Conservation (phyloP, 2,797 vertebrate species). For the Cephalopachus bancanus region DNA sequence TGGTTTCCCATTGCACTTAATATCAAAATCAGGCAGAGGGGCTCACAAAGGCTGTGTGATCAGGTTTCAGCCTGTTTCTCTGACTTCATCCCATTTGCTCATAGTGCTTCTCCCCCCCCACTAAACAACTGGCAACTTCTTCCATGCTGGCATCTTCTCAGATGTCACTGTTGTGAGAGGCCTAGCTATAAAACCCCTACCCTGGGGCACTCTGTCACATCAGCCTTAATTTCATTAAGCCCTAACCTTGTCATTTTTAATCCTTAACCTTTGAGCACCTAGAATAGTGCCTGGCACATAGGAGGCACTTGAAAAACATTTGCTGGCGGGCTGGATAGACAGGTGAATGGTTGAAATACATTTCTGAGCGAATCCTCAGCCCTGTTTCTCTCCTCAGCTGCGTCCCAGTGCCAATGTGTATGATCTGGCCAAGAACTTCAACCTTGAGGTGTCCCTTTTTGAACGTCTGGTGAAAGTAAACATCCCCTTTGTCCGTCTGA, state of each 20-base stretch:
- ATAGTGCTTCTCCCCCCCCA: background rate
- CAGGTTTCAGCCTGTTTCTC: background rate
- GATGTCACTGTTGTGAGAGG: background rate
- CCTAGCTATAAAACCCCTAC: background rate
- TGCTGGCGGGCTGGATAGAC: background rate
- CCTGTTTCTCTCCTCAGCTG: constrained; percentile 90
- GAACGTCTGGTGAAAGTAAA: constrained; percentile 94
- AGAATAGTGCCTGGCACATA: background rate
- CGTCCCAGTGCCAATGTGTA: constrained; percentile 96
- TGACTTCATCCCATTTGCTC: background rate
- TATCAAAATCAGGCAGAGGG: background rate
- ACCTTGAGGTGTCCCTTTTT: constrained; percentile 97
- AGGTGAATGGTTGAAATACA: background rate
- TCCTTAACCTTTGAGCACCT: background rate
- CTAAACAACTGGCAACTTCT: background rate
- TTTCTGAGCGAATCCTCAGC: constrained; percentile 36
- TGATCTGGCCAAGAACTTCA: constrained; percentile 96
- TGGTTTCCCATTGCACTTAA: constrained; percentile 23
- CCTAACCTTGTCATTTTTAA: background rate
- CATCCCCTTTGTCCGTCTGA: constrained; percentile 94
- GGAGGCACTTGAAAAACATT: background rate
- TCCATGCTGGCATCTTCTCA: background rate
- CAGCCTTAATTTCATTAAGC: background rate
- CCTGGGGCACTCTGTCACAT: background rate
- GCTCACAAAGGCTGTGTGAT: background rate